Evolutionary conservation across 2,888 invertebrate species (phyloP), one percentile per base, ranked within the genome.

Genomic region (Iselma pallidipennis): DNA sequence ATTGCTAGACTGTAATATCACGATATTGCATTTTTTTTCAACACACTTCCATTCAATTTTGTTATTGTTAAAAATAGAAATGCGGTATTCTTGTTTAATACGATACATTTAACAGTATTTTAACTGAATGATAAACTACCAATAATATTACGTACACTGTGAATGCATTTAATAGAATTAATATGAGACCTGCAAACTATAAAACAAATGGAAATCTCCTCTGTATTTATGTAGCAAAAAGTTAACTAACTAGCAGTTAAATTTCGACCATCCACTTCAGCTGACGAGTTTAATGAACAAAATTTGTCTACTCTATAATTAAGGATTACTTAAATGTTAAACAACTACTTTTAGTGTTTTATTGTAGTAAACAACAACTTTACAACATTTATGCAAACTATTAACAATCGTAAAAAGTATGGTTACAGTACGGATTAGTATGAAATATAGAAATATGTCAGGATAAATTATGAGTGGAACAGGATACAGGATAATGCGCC

Each of bases 231-330:
- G 42, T 16, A 37, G 42, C 42, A 37, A 37, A n/a, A 54, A 58
- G 51, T 59, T 59, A 45, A 19, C 37, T 48, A 59, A 59, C 49
- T 50, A 45, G 29, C 54, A 55, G 50, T 55, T 55, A 29, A 59
- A 55, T 59, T 59, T 31, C 28, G 49, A 26, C n/a, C n/a, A n/a
- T n/a, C n/a, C n/a, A n/a, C 5, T 6, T 37, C 16, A 37, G 16
- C 61, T 29, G 23, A n/a, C 48, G 42, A 49, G 37, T 61, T 54
- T 57, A 57, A 61, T 61, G 50, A 53, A 61, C 49, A n/a, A 33
- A 58, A 62, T 55, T 62, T 58, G 55, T 50, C 57, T 57, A 50
- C 31, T 37, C 45, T 52, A 49, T 57, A 61, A 57, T 61, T 57
- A 49, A 49, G 56, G 33, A 56, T 60, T 56, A 60, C n/a, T n/a